Evolutionary conservation across 1,140 invertebrate genomes (phyloP), one percentile per base, ranked within the genome.

Genomic region (Aphelenchoides avenae): DNA sequence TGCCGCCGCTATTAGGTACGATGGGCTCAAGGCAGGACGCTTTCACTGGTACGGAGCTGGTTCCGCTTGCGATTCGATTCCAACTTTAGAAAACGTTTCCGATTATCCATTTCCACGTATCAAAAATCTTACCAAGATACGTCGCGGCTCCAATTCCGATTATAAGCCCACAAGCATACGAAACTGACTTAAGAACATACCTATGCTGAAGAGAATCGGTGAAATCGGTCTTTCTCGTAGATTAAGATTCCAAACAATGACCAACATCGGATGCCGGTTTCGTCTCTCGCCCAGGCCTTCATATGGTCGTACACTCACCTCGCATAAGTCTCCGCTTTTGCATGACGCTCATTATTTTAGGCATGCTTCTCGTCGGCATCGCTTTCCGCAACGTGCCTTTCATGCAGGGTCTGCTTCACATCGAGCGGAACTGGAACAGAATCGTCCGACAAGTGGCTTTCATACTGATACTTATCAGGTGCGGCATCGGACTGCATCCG

Each of bases 401-500:
- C 4, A 40, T 71, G 24, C 13, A n/a, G 2, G 24, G 22, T 29
- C 26, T 46, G 4, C 20, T 65, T 30, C 27, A 76, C 48, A 80
- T 83, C 29, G 70, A 80, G 54, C 31, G 58, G 24, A 55, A 66
- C 22, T 81, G 79, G 79, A 80, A 79, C 4, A 60, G 70, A 13
- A 66, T 74, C n/a, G 44, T 75, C 2, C 41, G 50, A 7, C 47
- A 70, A 31, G 36, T 68, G 20, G 61, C 65, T 13, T 64, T 67
- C 54, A 39, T 70, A 1, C 87, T 95, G 42, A 94, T 97, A 70
- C 80, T 97, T 64, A 87, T 87, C 29, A 82, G 91, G 80, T 92
- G 91, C 59, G 92, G 92, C 5, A 81, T 97, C 65, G 89, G 91
- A 71, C 81, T 96, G 59, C 89, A 96, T 78, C 87, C 89, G 1